Evolutionary conservation across 2,888 invertebrate species (phyloP), one percentile per base, ranked within the genome.

Genomic region (Polyploca ridens): DNA sequence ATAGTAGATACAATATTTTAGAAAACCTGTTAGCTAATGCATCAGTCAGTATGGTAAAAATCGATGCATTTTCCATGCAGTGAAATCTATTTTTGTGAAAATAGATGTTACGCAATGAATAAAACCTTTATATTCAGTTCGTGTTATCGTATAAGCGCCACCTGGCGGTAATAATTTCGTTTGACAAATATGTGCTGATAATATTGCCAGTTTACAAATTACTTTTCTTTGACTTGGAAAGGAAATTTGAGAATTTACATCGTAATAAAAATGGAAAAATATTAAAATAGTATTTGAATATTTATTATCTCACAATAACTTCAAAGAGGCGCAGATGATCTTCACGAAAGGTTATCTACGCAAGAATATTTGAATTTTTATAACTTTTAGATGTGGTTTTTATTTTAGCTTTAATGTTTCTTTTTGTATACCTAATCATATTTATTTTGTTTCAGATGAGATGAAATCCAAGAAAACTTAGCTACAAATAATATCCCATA

Each of bases 401-500:
- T 38, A 38, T 35, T 35, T 35, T 7, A 10, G 38, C 8, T 38
- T 38, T 16, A 16, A 16, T 6, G 16, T 16, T 16, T 0, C 11
- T 3, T 13, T 44, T 6, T 16, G 16, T n/a, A 60, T 65, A 65
- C 16, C 63, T 62, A 60, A 65, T 63, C 63, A 60, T 16, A 67
- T 74, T 78, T 58, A 61, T 64, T 77, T 90, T 89, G 89, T 91
- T 91, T 69, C 91, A 91, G 91, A 89, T 90, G 81, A 77, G 57
- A 83, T 82, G 75, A 83, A 71, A 75, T 38, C 66, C 58, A 65
- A 67, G 66, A 66, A 60, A 54, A 69, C 61, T 66, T 35, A 38
- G 11, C 7, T 38, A 38, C n/a, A 60, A 59, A 8, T 60, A 19
- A 33, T 59, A 35, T 35, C 35, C 35, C 35, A 35, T 38, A 13